A percentile compares a stretch with the other conserved stretches of the same genome.
Evolutionary conservation across 2,797 vertebrate species (phyloP).

Genomic region (Intellagama lesueurii): DNA sequence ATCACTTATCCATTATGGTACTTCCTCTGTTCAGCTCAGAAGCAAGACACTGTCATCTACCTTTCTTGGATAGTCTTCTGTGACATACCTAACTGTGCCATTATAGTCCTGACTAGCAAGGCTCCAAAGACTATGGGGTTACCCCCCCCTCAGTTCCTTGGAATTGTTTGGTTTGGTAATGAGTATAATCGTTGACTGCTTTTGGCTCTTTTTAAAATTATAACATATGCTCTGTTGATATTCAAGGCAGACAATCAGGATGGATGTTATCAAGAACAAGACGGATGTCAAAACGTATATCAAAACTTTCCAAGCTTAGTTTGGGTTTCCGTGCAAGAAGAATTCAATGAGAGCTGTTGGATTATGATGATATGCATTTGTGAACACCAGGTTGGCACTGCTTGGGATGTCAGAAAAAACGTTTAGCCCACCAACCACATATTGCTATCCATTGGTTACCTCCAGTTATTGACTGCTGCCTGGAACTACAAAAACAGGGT

Average conservation of each 20-base stretch:
- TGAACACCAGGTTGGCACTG: not conserved
- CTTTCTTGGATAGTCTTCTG: slow-evolving; percentile 47
- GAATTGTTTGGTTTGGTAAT: slow-evolving; percentile 33
- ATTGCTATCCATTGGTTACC: not conserved
- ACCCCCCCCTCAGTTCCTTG: slow-evolving; percentile 10
- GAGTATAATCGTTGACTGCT: slow-evolving; percentile 40
- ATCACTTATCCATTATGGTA: slow-evolving; percentile 12
- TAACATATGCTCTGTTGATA: not conserved
- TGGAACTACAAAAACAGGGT: not conserved
- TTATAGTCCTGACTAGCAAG: not conserved
- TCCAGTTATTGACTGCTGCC: not conserved
- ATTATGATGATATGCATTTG: not conserved
- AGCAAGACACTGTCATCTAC: not conserved
- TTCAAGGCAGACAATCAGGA: not conserved
- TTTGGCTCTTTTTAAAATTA: slow-evolving; percentile 37
- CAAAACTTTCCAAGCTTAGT: slow-evolving; percentile 26
- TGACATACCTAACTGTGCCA: slow-evolving; percentile 33
- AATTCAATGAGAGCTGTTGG: not conserved
- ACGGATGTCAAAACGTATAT: not conserved
- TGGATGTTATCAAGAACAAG: not conserved
- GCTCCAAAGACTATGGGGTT: not conserved
- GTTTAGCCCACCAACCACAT: not conserved
- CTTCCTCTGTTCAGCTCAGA: slow-evolving; percentile 44
- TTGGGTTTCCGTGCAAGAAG: not conserved
- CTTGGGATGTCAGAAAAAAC: not conserved